Evolutionary conservation across 2,113 vertebrate genomes (phyloP), one percentile per base, ranked within the genome.

Genomic region (Ageneiosus marmoratus): DNA sequence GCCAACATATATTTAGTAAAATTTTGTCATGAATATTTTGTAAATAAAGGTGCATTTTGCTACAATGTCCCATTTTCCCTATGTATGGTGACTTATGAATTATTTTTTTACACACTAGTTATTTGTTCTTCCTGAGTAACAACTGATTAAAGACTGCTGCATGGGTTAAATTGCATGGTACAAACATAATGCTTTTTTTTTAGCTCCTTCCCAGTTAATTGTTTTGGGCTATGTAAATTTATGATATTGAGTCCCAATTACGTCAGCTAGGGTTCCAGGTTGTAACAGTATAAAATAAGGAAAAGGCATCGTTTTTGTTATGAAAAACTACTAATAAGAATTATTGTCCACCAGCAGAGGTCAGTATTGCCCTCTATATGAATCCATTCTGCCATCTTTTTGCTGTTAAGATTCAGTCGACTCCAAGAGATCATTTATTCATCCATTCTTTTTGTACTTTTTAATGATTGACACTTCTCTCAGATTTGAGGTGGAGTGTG

Each of bases 311-410:
- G 5, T 41, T 41, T 7, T 46, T 7, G 46, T 46, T 46, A 2
- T 11, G 9, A 11, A 46, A 12, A 50, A 50, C 6, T 22, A 10
- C 16, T 37, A 37, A 20, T n/a, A 20, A 65, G 0, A 16, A 37
- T 18, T 13, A 63, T 63, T 58, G 74, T 82, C 16, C 74, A 85
- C 91, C 94, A 93, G 89, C 89, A 94, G 94, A 93, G 90, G 93
- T 88, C 93, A 82, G 86, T 91, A 79, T 92, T 91, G 56, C 51
- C 50, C 15, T 74, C 20, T 29, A 29, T 32, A 82, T 82, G 12
- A 50, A 27, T 78, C 22, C 24, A 11, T 18, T 24, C 27, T 24
- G 12, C 29, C 16, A 12, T 32, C 37, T 50, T 60, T 55, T 75
- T 81, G 34, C 63, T 29, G 44, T 84, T 63, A n/a, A 58, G 16